These are phyloP conservation scores for Steatornis caripensis DNA, from an alignment of 2,113 vertebrate genomes.

Conservation along the genomic window DNA sequence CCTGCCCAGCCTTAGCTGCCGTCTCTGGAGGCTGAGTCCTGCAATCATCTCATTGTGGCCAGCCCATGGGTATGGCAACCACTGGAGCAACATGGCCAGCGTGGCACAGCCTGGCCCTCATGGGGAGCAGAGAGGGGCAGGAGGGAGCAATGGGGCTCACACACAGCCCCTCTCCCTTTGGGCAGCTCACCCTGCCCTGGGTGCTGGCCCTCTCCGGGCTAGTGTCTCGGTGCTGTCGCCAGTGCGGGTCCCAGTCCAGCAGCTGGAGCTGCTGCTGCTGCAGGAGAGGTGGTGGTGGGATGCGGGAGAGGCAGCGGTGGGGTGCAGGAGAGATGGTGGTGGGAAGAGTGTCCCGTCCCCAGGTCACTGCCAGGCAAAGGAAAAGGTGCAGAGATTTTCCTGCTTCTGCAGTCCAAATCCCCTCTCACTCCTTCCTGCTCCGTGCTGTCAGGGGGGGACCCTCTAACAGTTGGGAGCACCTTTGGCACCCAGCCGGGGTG, in stretches of 20 bases:
- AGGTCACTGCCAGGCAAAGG: not conserved
- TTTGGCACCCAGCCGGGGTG: not conserved
- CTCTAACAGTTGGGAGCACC: not conserved
- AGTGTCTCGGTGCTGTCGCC: not conserved
- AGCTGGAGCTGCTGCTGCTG: not conserved
- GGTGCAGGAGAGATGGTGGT: not conserved
- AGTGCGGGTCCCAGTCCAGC: fast-evolving
- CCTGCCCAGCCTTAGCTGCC: not conserved
- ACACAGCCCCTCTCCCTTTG: fast-evolving
- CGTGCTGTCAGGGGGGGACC: not conserved
- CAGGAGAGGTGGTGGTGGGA: not conserved
- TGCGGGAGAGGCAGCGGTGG: fast-evolving
- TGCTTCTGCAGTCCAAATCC: not conserved
- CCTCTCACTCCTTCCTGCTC: not conserved
- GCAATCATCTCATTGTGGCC: fast-evolving
- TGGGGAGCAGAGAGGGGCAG: not conserved
- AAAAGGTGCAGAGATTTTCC: not conserved
- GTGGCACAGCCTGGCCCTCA: fast-evolving
- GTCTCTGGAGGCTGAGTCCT: fast-evolving
- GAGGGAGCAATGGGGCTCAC: not conserved
- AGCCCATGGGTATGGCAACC: fast-evolving
- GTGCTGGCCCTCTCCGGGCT: not conserved
- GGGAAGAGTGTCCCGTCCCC: not conserved
- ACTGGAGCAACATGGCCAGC: not conserved
- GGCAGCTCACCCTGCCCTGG: not conserved